Evolutionary conservation across 2,113 vertebrate genomes (phyloP).

Genomic region (Psilopogon haemacephalus): DNA sequence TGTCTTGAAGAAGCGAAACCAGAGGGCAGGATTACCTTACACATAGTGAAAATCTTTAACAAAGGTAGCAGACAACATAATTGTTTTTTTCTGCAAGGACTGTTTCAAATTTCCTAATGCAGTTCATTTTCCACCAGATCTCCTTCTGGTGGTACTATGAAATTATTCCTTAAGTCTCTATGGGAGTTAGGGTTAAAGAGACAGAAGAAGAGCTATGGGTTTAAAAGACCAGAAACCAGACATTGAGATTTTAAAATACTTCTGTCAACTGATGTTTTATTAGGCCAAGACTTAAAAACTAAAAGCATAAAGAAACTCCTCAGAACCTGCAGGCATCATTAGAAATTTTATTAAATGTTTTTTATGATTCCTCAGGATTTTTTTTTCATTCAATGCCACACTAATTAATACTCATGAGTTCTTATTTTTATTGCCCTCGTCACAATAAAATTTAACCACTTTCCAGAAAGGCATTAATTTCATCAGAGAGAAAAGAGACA

Average conservation of each 20-base stretch:
- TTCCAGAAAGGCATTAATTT: neutral
- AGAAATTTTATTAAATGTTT: slow-evolving; percentile 33
- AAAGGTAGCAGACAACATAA: neutral
- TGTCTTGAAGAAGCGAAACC: neutral
- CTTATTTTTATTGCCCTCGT: neutral
- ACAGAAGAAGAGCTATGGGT: neutral
- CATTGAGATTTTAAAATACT: neutral
- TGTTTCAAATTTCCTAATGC: neutral
- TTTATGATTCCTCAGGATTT: slow-evolving; percentile 30
- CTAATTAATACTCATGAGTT: neutral
- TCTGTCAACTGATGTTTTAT: neutral
- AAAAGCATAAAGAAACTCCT: slow-evolving; percentile 11
- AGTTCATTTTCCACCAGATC: neutral
- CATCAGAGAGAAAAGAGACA: neutral
- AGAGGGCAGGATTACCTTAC: neutral
- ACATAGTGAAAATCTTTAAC: neutral
- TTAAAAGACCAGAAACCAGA: neutral
- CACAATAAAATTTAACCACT: neutral
- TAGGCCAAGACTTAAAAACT: neutral
- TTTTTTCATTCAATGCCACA: neutral
- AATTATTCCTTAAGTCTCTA: neutral
- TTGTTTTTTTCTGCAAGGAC: neutral
- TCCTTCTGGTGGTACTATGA: neutral
- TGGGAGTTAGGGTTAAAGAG: neutral
- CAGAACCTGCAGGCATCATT: neutral